These are phyloP conservation scores for Chaetops frenatus DNA, from an alignment of 2,113 vertebrate genomes.

Conservation along the genomic window DNA sequence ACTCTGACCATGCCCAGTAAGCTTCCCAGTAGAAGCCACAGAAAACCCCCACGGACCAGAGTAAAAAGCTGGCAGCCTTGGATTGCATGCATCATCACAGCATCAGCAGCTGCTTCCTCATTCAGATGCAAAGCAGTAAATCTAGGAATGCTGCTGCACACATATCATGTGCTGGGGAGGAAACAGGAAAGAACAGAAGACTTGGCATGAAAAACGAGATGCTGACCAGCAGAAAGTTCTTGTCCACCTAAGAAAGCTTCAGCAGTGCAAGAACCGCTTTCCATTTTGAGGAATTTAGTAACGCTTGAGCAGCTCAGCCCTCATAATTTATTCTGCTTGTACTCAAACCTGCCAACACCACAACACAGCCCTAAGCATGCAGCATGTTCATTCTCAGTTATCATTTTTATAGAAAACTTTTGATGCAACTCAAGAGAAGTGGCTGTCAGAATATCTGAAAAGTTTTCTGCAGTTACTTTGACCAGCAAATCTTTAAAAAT, in stretches of 20 bases:
- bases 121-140: conserved; percentile 52
- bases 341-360: background rate
- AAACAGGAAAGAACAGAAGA: conserved; percentile 12
- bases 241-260: background rate
- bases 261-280: background rate
- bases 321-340: background rate
- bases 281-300: background rate
- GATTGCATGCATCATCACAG: conserved; percentile 33
- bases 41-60: background rate
- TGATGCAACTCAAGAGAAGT: background rate
- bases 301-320: background rate
- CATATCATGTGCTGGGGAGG: background rate
- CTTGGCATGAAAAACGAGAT: conserved; percentile 43
- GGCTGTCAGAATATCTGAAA: background rate
- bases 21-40: background rate
- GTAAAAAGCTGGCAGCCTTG: conserved; percentile 31
- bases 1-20: background rate
- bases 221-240: conserved; percentile 49
- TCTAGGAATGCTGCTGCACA: conserved; percentile 16
- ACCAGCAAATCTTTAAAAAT: background rate
- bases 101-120: conserved; percentile 49
- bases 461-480: background rate
- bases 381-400: background rate
- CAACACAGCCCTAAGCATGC: background rate
- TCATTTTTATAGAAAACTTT: background rate